phyloP scores from a whole-genome alignment of 1,140 invertebrate genomes.

The Drosophila nigrodunni region DNA sequence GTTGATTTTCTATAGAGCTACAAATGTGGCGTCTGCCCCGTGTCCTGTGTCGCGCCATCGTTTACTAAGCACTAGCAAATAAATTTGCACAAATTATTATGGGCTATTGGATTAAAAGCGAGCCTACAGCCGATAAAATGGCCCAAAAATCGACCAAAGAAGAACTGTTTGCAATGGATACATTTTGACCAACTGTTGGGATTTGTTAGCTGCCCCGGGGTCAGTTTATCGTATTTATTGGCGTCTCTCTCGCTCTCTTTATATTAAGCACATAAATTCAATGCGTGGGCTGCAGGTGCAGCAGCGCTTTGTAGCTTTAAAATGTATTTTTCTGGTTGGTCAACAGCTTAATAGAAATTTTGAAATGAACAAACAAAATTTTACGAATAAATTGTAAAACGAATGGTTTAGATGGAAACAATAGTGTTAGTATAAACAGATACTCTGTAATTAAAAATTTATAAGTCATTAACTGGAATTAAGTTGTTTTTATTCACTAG shows the following conservation, averaged over 20 bases:
- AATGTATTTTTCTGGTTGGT: conserved; percentile 36
- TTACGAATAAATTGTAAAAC: conserved; percentile 15
- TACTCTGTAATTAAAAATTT: conserved; percentile 1
- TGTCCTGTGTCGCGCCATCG: conserved; percentile 19
- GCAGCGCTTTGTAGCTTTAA: conserved; percentile 39
- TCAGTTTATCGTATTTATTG: conserved; percentile 79
- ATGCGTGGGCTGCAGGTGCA: conserved; percentile 50
- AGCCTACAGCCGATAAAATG: conserved; percentile 40
- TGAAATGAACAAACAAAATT: conserved; percentile 56
- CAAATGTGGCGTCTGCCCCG: conserved; percentile 9
- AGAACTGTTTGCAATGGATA: conserved; percentile 48
- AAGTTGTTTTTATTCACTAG: neutral
- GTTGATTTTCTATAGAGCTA: conserved; percentile 3
- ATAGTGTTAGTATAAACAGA: neutral
- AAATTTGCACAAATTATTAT: conserved; percentile 83
- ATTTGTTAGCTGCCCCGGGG: conserved; percentile 49
- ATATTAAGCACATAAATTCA: conserved; percentile 77
- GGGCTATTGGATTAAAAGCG: conserved; percentile 72
- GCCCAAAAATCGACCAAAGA: conserved; percentile 7
- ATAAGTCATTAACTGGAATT: too few relatives aligned
- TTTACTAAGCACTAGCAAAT: conserved; percentile 74
- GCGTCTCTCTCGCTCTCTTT: conserved; percentile 37
- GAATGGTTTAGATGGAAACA: neutral
- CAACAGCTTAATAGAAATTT: conserved; percentile 76
- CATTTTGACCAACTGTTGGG: conserved; percentile 5